These are phyloP conservation scores for Cinclus mexicanus DNA, from an alignment of 2,113 vertebrate genomes.

Conservation along the genomic window DNA sequence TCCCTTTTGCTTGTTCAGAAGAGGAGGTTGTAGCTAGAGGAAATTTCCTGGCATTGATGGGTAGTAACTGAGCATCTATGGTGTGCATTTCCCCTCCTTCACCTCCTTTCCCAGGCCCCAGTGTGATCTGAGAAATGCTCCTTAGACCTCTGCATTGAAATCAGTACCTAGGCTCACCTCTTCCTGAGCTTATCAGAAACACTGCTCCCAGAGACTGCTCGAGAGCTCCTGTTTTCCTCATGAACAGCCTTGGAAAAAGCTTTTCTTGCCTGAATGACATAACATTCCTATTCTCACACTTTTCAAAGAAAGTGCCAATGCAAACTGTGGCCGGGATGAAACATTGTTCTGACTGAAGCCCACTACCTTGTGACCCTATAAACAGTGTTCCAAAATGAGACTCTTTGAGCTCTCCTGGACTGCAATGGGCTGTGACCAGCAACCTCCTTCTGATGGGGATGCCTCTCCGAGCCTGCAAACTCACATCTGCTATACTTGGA, in stretches of 20 bases:
- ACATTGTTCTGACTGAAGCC: background rate
- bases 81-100: background rate
- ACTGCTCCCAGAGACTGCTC: background rate
- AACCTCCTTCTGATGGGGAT: background rate
- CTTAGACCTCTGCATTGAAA: background rate
- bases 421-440: rapidly evolving
- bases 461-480: background rate
- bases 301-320: background rate
- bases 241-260: background rate
- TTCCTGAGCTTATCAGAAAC: background rate
- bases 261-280: background rate
- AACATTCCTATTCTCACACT: background rate
- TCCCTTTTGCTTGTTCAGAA: background rate
- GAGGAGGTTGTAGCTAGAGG: background rate
- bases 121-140: background rate
- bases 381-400: too few species aligned
- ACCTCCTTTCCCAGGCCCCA: background rate
- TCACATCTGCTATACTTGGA: background rate
- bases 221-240: background rate
- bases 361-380: too few species aligned
- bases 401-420: background rate
- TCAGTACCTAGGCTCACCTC: background rate
- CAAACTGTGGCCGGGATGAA: background rate
- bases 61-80: background rate
- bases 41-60: background rate